Evolutionary conservation across 2,113 vertebrate species (phyloP).

Genomic region (Neogobius melanostomus): DNA sequence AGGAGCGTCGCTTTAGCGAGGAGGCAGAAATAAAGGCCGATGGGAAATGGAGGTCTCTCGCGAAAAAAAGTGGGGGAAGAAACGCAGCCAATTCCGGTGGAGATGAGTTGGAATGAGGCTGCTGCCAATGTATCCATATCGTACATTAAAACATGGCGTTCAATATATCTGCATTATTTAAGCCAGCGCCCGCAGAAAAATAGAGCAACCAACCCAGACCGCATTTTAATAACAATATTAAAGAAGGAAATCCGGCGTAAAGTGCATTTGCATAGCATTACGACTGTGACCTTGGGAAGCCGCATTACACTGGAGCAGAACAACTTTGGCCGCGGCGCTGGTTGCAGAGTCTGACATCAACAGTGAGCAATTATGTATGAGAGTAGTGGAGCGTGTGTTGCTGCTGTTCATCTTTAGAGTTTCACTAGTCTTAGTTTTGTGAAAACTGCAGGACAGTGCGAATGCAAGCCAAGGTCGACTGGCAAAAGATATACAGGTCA

Average conservation of each 20-base stretch:
- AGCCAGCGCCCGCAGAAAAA: slow-evolving; percentile 23
- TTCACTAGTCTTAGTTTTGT: no score
- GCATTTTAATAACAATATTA: slow-evolving; percentile 31
- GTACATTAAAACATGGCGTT: slow-evolving; percentile 55
- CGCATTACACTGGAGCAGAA: background rate
- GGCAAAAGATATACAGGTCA: no score
- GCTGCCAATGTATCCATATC: slow-evolving; percentile 53
- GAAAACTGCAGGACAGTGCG: no score
- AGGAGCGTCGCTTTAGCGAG: slow-evolving; percentile 14
- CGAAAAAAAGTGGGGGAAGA: background rate
- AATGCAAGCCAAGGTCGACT: no score
- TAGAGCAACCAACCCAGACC: slow-evolving; percentile 17
- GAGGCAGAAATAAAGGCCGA: background rate
- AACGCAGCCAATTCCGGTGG: slow-evolving; percentile 41
- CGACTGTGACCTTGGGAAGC: slow-evolving; percentile 33
- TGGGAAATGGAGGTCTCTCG: slow-evolving; percentile 5
- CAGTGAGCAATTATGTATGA: no score
- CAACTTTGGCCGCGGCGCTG: background rate
- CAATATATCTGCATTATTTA: slow-evolving; percentile 54
- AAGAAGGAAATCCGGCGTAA: slow-evolving; percentile 26
- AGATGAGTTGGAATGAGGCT: slow-evolving; percentile 32
- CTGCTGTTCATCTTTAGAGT: no score
- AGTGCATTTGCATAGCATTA: slow-evolving; percentile 41
- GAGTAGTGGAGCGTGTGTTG: no score
- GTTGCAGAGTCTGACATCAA: no score